Percentiles rank a stretch among this genome's conserved stretches.
Evolutionary conservation across 1,140 invertebrate genomes (phyloP).

Genomic region (Neotoxoptera formosana): DNA sequence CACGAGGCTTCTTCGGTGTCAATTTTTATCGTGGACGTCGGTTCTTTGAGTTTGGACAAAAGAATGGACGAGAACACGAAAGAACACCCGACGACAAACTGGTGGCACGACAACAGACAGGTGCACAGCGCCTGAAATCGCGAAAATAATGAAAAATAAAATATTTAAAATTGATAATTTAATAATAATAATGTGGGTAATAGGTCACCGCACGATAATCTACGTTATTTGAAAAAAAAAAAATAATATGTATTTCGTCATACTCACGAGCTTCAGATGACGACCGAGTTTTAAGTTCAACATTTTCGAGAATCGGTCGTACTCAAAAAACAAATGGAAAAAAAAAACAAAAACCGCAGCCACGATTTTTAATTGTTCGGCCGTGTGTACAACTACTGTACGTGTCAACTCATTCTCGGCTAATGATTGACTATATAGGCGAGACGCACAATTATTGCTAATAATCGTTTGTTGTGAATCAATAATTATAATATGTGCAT

Average conservation of each 20-base stretch:
- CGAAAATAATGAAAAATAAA: background rate
- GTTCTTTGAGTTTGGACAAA: conserved; percentile 10
- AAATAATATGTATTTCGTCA: background rate
- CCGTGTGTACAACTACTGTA: background rate
- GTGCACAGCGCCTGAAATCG: background rate
- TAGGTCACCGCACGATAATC: background rate
- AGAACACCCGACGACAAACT: background rate
- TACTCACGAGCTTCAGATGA: conserved; percentile 19
- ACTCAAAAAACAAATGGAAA: background rate
- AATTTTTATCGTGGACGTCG: background rate
- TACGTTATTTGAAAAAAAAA: no score
- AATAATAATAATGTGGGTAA: background rate
- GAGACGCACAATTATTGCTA: background rate
- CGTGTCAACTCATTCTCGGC: background rate
- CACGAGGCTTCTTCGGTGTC: background rate
- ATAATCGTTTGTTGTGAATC: background rate
- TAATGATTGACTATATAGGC: background rate
- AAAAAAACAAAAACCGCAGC: background rate
- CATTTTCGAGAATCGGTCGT: background rate
- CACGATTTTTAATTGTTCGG: background rate
- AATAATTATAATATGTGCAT: background rate
- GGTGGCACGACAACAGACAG: background rate
- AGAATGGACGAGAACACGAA: conserved; percentile 21
- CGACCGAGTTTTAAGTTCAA: background rate
- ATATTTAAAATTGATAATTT: no score